Conservation (phyloP, 2,113 vertebrate species). For the Bettongia penicillata region DNA sequence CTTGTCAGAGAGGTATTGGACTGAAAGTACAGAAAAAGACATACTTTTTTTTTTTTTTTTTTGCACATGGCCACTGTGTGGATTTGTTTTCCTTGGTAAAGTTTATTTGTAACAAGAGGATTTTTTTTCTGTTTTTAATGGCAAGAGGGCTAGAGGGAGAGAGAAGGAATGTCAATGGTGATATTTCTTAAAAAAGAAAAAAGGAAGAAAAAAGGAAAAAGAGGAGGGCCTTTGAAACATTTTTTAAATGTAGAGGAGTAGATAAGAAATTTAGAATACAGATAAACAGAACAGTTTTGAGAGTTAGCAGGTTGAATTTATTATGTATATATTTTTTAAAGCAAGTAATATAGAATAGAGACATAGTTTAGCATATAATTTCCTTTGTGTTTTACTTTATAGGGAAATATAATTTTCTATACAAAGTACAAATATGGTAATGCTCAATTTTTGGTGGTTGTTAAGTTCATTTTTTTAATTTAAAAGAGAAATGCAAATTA, state of each 20-base stretch:
- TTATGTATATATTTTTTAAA: too few relatives aligned
- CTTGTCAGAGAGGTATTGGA: background rate
- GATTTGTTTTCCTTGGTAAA: background rate
- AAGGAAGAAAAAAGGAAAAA: too few relatives aligned
- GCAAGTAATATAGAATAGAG: background rate
- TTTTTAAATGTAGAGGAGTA: too few relatives aligned
- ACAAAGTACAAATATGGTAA: background rate
- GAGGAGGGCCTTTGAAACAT: too few relatives aligned
- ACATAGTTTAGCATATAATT: background rate
- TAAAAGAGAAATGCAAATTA: background rate
- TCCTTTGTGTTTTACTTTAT: background rate
- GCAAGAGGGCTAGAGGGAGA: too few relatives aligned
- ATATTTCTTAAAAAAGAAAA: too few relatives aligned
- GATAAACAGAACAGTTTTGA: too few relatives aligned
- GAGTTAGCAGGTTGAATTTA: too few relatives aligned
- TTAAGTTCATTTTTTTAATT: background rate
- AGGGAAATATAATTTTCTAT: background rate
- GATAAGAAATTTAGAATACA: too few relatives aligned
- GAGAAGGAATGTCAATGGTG: too few relatives aligned
- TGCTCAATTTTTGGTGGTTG: background rate
- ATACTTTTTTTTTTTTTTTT: too few relatives aligned
- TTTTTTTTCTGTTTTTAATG: background rate
- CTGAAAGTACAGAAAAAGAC: background rate
- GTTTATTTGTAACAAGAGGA: too few relatives aligned
- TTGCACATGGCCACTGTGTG: background rate